Evolutionary conservation across 2,888 invertebrate species (phyloP).

Genomic region (Laspeyria flexula): DNA sequence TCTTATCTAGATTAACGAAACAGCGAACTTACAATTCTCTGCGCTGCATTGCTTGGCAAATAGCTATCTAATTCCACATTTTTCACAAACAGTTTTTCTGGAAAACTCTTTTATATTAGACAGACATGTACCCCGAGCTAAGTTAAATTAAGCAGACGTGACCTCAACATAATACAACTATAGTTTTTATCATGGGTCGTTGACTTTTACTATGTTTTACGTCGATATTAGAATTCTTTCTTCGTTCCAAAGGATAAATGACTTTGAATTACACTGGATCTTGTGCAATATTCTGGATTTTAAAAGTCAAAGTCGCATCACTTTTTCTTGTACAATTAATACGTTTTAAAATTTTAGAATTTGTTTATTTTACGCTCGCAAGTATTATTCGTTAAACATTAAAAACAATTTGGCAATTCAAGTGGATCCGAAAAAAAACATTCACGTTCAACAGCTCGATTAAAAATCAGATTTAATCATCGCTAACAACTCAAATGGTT

Average conservation of each 20-base stretch:
- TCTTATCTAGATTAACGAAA: no score
- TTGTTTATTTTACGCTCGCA: no score
- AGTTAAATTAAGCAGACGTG: constrained; percentile 40
- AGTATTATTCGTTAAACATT: no score
- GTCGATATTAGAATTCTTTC: constrained; percentile 52
- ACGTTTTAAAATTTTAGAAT: no score
- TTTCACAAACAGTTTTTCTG: background rate
- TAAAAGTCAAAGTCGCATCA: constrained; percentile 33
- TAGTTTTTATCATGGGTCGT: constrained; percentile 47
- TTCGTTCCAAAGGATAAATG: constrained; percentile 43
- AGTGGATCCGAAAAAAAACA: no score
- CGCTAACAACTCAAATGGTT: no score
- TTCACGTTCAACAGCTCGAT: no score
- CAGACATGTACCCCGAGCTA: constrained; percentile 9
- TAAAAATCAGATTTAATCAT: no score
- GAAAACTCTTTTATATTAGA: constrained; percentile 7
- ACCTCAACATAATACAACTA: constrained; percentile 31
- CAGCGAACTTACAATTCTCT: no score
- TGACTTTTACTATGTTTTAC: constrained; percentile 39
- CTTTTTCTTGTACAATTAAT: background rate
- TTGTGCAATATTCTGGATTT: constrained; percentile 35
- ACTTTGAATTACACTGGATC: constrained; percentile 48
- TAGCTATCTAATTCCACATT: background rate
- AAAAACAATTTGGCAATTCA: no score
- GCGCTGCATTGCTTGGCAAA: no score